phyloP scores from a whole-genome alignment of 2,888 invertebrate genomes.

The Polymixis flavicincta region DNA sequence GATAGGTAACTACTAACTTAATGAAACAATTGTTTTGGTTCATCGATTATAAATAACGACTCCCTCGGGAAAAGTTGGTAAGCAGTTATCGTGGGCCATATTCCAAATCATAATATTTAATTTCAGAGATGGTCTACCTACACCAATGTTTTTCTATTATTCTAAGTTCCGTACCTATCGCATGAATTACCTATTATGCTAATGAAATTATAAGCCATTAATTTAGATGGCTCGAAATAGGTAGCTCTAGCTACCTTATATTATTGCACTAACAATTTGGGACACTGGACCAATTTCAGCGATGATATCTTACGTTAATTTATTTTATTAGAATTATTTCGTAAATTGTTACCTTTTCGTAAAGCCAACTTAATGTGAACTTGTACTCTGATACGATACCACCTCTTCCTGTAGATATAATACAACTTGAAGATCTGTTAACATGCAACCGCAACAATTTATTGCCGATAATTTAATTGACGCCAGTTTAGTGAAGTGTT shows the following conservation, averaged over 20 bases:
- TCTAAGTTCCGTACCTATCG: neutral
- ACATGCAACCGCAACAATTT: slow-evolving; percentile 10
- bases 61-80: slow-evolving; percentile 19
- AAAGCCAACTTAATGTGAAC: neutral
- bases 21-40: neutral
- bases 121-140: neutral
- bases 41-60: slow-evolving; percentile 25
- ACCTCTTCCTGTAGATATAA: neutral
- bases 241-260: neutral
- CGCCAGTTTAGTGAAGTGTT: slow-evolving; percentile 63
- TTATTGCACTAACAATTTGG: slow-evolving; percentile 1
- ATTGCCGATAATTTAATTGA: slow-evolving; percentile 13
- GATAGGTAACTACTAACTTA: neutral
- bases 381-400: slow-evolving; percentile 13
- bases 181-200: slow-evolving; percentile 9
- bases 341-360: slow-evolving; percentile 9
- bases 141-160: neutral
- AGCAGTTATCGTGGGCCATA: neutral
- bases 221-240: neutral
- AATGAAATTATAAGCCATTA: slow-evolving; percentile 20
- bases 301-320: slow-evolving; percentile 11
- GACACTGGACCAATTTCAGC: slow-evolving; percentile 19
- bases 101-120: neutral
- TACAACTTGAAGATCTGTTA: neutral
- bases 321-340: neutral